Base-by-base conservation (phyloP, 2,113 vertebrate species). In the Cryptotis parvus region DNA sequence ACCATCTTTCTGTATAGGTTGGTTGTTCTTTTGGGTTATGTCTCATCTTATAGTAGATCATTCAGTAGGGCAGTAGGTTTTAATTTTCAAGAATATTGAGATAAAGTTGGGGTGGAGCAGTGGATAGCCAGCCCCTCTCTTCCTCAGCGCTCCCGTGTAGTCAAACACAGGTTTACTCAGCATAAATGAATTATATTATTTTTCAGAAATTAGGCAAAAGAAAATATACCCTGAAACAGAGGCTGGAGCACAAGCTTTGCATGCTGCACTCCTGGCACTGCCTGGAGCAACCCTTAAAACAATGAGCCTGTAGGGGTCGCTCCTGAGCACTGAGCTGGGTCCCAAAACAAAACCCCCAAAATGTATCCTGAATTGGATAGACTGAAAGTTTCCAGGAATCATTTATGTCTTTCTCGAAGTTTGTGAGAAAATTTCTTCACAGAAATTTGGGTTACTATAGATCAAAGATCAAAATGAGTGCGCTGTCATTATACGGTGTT, bases 381-480 rank as follows among this genome's bases (percentile, higher is more conserved):
- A 79, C 7, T 79, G 65, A 73, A 75, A 91, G 65, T 1, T 83
- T 39, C 61, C n/a, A 69, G 45, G 55, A 65, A 24, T 89, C 22
- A 52, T 81, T 89, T 76, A 26, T 45, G 18, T 86, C 49, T 37
- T 86, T n/a, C 45, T 94, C 63, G 29, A n/a, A 39, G 35, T 89
- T 86, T 83, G 58, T 37, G 78, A 72, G 22, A 80, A 41, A 84
- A 91, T 80, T 45, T 77, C 63, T 55, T 3, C 70, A 18, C 63
- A 9, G 68, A 69, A 74, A 45, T 75, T 65, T 68, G 78, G 39
- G 1, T 0, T 49, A 35, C 45, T 52, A 1, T n/a, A 75, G 58
- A 58, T 73, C 37, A 43, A 74, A 88, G 15, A 66, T 82, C 70
- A 70, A 61, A 72, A 65, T 18, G 15, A 33, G 9, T 2, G 6